Conservation (phyloP, 2,113 vertebrate genomes). For the Bos indicus region DNA sequence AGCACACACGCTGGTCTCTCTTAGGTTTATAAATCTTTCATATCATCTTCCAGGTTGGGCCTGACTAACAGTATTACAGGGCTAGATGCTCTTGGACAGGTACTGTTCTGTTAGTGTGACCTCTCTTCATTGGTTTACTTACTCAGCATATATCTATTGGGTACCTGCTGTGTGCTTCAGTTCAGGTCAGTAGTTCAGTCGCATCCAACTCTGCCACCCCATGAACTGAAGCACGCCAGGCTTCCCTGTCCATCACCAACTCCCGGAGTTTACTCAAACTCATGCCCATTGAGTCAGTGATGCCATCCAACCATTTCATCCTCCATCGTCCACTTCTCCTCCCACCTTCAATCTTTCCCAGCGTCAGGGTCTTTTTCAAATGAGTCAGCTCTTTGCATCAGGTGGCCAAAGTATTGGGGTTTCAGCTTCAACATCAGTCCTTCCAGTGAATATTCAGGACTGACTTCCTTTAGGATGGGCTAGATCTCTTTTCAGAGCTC, state of each 20-base stretch:
- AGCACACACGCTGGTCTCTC: not conserved
- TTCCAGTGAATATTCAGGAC: not conserved
- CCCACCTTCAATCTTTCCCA: not conserved
- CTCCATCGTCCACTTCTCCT: not conserved
- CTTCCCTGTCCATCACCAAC: not conserved
- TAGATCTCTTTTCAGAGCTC: not conserved
- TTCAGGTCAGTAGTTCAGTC: not conserved
- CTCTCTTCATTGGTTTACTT: not conserved
- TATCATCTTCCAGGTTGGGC: not conserved
- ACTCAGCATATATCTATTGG: rapidly evolving
- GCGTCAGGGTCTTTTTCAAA: not conserved
- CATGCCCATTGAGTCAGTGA: not conserved
- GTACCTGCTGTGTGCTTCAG: not conserved
- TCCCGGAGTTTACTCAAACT: not conserved
- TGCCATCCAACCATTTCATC: not conserved
- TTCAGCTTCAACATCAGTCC: not conserved
- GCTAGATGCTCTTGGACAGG: not conserved
- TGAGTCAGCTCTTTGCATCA: not conserved
- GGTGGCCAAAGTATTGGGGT: not conserved
- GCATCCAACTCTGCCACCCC: not conserved
- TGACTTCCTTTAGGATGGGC: not conserved
- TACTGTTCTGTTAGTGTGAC: not conserved
- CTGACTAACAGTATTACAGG: not conserved
- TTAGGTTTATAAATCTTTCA: not conserved
- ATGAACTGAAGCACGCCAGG: not conserved